Conservation (phyloP, 2,113 vertebrate genomes). For the Myodes glareolus region DNA sequence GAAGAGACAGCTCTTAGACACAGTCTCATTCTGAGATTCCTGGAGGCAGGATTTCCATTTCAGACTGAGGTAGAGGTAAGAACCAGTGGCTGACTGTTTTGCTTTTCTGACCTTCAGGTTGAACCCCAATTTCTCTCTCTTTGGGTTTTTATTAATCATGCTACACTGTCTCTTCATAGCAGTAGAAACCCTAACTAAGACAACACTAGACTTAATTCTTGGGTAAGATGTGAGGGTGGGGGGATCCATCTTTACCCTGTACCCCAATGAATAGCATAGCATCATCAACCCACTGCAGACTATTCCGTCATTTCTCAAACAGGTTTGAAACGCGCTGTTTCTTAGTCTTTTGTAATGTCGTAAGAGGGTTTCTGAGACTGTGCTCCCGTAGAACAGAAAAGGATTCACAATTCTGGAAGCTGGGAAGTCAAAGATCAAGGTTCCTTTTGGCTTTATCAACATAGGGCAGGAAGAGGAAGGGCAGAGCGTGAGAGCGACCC, state of each 20-base stretch:
- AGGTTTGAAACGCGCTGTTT: neutral
- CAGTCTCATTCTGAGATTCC: too few relatives aligned
- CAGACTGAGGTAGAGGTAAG: too few relatives aligned
- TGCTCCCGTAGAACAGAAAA: neutral
- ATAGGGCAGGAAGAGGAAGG: neutral
- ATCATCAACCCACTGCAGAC: neutral
- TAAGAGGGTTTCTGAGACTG: neutral
- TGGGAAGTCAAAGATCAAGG: neutral
- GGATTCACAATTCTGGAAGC: neutral
- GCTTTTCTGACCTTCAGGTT: too few relatives aligned
- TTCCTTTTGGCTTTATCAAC: too few relatives aligned
- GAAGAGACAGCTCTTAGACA: too few relatives aligned
- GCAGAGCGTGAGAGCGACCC: neutral
- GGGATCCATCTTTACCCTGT: neutral
- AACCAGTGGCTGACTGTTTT: too few relatives aligned
- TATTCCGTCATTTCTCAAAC: neutral
- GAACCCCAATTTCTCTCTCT: too few relatives aligned
- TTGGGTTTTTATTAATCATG: too few relatives aligned
- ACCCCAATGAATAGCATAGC: neutral
- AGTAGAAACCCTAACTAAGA: neutral
- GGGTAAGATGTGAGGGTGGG: neutral
- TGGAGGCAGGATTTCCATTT: too few relatives aligned
- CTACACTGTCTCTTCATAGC: too few relatives aligned
- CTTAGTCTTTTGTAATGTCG: neutral
- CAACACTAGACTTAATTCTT: neutral